Evolutionary conservation across 2,797 vertebrate genomes (phyloP).

Genomic region (Discoglossus pictus): DNA sequence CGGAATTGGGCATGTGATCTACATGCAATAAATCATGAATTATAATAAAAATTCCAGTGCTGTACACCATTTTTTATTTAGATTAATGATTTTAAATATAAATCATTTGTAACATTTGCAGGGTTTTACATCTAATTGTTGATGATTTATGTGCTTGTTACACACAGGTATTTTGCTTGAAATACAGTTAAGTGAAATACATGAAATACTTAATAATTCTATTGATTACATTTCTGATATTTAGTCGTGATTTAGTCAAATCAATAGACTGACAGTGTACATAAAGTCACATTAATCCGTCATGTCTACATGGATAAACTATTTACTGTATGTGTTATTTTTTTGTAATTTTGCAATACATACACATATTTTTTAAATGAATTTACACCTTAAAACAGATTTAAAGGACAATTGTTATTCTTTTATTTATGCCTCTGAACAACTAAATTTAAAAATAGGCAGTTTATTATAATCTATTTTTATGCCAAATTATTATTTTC

Average conservation of each 20-base stretch:
- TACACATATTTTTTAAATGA: too few species aligned
- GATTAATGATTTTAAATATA: slow-evolving; percentile 27
- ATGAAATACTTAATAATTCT: slow-evolving; percentile 23
- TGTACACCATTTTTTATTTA: neutral
- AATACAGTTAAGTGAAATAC: neutral
- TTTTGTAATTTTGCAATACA: too few species aligned
- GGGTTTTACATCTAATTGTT: slow-evolving; percentile 18
- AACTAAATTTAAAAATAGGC: too few species aligned
- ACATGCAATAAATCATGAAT: slow-evolving; percentile 25
- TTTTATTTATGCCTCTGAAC: too few species aligned
- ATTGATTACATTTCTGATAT: slow-evolving; percentile 8
- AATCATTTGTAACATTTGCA: slow-evolving; percentile 26
- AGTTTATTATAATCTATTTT: too few species aligned
- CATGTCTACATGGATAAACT: neutral
- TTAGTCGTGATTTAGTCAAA: too few species aligned
- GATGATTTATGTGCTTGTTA: slow-evolving; percentile 34
- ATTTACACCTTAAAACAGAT: too few species aligned
- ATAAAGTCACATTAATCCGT: slow-evolving; percentile 11
- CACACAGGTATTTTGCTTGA: slow-evolving; percentile 5
- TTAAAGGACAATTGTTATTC: too few species aligned
- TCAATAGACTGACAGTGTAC: slow-evolving; percentile 12
- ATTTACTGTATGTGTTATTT: slow-evolving; percentile 13
- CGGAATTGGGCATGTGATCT: slow-evolving; percentile 1
- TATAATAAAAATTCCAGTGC: slow-evolving; percentile 30
- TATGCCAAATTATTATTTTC: too few species aligned